Base-by-base conservation (phyloP, 2,888 invertebrate species). In the Timandra comae region DNA sequence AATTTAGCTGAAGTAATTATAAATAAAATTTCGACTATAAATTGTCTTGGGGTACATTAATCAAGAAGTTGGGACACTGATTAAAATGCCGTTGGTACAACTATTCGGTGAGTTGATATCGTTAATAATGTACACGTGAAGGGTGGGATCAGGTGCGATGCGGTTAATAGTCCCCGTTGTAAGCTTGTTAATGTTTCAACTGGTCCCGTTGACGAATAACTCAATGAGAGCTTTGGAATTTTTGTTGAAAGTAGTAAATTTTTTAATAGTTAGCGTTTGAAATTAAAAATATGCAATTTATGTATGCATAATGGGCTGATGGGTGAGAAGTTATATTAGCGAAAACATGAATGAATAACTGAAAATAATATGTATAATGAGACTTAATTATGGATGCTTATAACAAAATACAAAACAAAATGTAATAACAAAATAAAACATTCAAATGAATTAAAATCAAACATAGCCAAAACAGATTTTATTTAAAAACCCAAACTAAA, bases 41-140 rank as follows among this genome's bases (percentile, higher is more conserved):
- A 84, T 84, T 84, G 69, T 44, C 50, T 66, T 66, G 74, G 63
- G 71, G 75, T 63, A 70, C 84, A 86, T 86, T 86, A 86, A 86
- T 86, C 86, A 86, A 85, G 84, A 86, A 86, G 81, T 86, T 86
- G 76, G 74, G 86, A 86, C 86, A 82, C 85, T 86, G 86, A 86
- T 86, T 86, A 86, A 86, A 86, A 86, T 78, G 74, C 81, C 77
- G 82, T 85, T 82, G 75, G 65, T 61, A 69, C 59, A 86, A 86
- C 86, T 86, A 86, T 86, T 85, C 61, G 71, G 66, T 59, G 70
- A 77, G 75, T 79, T 80, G 75, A 81, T 81, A 79, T 75, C 74
- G 84, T 85, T 80, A 76, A 85, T 85, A 81, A 84, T 84, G 80
- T 74, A 84, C 68, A 72, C 63, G 75, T 63, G 55, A 68, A 60